Base-by-base conservation (phyloP, 2,888 invertebrate genomes). In the Tuberolachnus salignus region DNA sequence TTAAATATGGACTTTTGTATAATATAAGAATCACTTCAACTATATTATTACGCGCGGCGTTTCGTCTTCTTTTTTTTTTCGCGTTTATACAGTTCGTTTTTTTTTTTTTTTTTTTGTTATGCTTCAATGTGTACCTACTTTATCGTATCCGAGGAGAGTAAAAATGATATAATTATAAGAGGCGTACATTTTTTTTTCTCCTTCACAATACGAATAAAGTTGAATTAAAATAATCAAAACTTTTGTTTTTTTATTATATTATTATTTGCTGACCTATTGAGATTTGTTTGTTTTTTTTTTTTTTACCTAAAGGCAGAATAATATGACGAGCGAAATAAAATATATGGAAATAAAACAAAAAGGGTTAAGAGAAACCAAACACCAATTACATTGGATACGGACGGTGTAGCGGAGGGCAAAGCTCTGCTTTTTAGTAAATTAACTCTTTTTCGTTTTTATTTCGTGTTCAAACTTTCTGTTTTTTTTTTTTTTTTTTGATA, bases 191-290 rank as follows among this genome's bases (percentile, higher is more conserved):
- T 14, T 21, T 34, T 34, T 61, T 34, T 44, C 26, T 42, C 6
- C 34, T 34, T 34, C 34, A 34, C 23, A 51, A 73, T 51, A 19
- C 42, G 16, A 11, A n/a, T 42, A 21, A n/a, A 42, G 57, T 46
- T 21, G 49, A 75, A 66, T 75, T 26, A 34, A 57, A 69, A 78
- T 67, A 67, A 69, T 78, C 67, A 69, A 78, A 69, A 59, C 49
- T 78, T 71, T 71, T 4, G n/a, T n/a, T 44, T 57, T 70, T 55
- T 26, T 59, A 57, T 55, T 34, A 34, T 34, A 34, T 34, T 59
- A 13, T 46, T 78, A 69, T 78, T 69, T 78, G 51, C 78, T 42
- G 78, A 69, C 46, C 67, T 34, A 78, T 78, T 69, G 69, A 78
- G 69, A 49, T 69, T 69, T 59, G 49, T 78, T 67, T 78, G 51